Evolutionary conservation across 2,113 vertebrate species (phyloP).

Genomic region (Forbesichthys agassizii): DNA sequence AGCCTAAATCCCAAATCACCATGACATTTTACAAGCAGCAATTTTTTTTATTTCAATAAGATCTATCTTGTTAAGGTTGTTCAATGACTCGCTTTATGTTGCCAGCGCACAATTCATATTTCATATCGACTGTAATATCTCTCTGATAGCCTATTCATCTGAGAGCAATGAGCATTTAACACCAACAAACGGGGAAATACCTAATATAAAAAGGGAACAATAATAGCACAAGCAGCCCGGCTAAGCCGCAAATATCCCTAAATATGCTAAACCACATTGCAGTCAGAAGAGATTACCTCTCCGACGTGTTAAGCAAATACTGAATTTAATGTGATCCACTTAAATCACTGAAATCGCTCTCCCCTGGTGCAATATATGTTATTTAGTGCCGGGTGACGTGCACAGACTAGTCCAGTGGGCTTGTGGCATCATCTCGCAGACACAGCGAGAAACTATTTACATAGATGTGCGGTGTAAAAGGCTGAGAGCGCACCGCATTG

Average conservation of each 20-base stretch:
- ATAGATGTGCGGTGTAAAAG: slow-evolving; percentile 47
- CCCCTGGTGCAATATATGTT: slow-evolving; percentile 55
- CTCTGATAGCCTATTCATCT: slow-evolving; percentile 67
- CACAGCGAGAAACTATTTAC: slow-evolving; percentile 62
- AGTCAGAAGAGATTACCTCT: slow-evolving; percentile 58
- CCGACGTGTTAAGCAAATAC: slow-evolving; percentile 60
- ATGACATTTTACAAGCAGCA: slow-evolving; percentile 68
- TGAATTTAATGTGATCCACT: slow-evolving; percentile 60
- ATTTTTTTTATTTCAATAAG: slow-evolving; percentile 42
- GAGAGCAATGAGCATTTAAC: slow-evolving; percentile 61
- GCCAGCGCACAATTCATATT: slow-evolving; percentile 61
- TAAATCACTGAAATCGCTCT: slow-evolving; percentile 49
- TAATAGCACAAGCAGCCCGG: slow-evolving; percentile 38
- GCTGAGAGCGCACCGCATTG: slow-evolving; percentile 47
- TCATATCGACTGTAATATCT: slow-evolving; percentile 71
- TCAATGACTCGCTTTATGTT: slow-evolving; percentile 49
- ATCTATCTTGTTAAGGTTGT: slow-evolving; percentile 63
- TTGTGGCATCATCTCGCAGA: slow-evolving; percentile 51
- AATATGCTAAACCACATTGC: slow-evolving; percentile 68
- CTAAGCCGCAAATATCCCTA: slow-evolving; percentile 56
- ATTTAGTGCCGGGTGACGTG: slow-evolving; percentile 50
- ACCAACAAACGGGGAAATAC: slow-evolving; percentile 41
- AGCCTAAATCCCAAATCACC: slow-evolving; percentile 68
- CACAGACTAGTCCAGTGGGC: slow-evolving; percentile 13
- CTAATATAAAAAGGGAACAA: slow-evolving; percentile 57